Base-by-base conservation (phyloP, 2,888 invertebrate species). In the Osmoderma eremita region DNA sequence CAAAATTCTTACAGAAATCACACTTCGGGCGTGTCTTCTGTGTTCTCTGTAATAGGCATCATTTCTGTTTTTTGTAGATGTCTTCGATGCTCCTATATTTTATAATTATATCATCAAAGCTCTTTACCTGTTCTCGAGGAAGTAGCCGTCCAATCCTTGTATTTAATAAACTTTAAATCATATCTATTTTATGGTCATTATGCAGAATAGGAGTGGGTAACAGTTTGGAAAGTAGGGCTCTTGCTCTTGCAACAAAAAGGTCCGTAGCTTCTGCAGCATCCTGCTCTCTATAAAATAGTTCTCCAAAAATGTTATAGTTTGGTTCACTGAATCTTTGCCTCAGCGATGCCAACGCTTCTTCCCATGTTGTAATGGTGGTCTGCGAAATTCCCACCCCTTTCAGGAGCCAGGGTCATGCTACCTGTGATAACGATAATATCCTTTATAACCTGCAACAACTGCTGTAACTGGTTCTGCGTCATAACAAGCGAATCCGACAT, bases 251-350 rank as follows among this genome's bases (percentile, higher is more conserved):
- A 10, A 58, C 6, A 22, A 41, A 42, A 22, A 58, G n/a, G n/a
- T 42, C 58, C 2, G 58, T 58, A 12, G 58, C 15, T 42, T 58
- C 58, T n/a, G 15, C 17, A 39, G n/a, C 66, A 12, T 15, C 24
- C 42, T 68, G 71, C 48, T 63, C 65, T 3, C 20, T n/a, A 15
- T 39, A 12, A 24, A 72, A 72, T n/a, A 70, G 22, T 49, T 72
- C 67, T 24, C 63, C 13, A 39, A 39, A 69, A n/a, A 72, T 62
- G 13, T 53, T 42, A 48, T 71, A 50, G 8, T 68, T 61, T 12
- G 67, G 72, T 54, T 67, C 30, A 20, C 72, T 69, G 54, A 70
- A 73, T 22, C 65, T 68, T 53, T 69, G 70, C 8, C 65, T 17
- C 13, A 74, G 51, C 10, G 49, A 51, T 8, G 53, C 62, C 2